phyloP scores from a whole-genome alignment of 2,113 vertebrate genomes.

The Cyanoramphus novaezelandiae region DNA sequence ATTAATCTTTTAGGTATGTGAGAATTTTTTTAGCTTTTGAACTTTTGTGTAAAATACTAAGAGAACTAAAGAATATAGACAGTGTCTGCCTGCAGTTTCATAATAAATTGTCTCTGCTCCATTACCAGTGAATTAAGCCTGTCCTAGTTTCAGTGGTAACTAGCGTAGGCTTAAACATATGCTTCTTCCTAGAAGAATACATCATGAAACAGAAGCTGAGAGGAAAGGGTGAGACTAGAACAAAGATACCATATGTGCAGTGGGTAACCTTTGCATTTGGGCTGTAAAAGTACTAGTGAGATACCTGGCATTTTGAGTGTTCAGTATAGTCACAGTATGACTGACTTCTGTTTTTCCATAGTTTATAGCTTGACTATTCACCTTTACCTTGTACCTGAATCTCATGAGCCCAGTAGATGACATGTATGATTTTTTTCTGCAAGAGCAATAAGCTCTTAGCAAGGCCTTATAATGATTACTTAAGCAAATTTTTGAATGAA shows the following conservation, averaged over 20 bases:
- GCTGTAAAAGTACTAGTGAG: background rate
- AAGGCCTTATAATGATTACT: background rate
- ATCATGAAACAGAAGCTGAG: background rate
- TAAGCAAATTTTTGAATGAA: background rate
- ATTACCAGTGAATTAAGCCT: background rate
- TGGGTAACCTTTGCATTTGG: background rate
- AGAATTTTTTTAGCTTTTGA: constrained; percentile 19
- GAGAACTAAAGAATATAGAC: background rate
- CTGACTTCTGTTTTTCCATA: background rate
- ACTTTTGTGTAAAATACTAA: background rate
- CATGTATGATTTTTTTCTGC: background rate
- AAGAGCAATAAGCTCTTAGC: background rate
- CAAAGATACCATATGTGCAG: background rate
- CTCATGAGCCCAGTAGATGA: background rate
- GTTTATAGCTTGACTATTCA: background rate
- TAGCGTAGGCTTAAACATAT: background rate
- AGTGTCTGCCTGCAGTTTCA: background rate
- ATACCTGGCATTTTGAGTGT: background rate
- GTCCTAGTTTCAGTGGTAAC: background rate
- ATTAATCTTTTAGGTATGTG: constrained; percentile 93
- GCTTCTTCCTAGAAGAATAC: background rate
- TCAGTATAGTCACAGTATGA: background rate
- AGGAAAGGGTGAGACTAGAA: background rate
- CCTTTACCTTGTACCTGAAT: background rate
- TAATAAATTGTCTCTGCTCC: background rate